Base-by-base conservation (phyloP, 2,113 vertebrate genomes). In the Crotalus horridus region DNA sequence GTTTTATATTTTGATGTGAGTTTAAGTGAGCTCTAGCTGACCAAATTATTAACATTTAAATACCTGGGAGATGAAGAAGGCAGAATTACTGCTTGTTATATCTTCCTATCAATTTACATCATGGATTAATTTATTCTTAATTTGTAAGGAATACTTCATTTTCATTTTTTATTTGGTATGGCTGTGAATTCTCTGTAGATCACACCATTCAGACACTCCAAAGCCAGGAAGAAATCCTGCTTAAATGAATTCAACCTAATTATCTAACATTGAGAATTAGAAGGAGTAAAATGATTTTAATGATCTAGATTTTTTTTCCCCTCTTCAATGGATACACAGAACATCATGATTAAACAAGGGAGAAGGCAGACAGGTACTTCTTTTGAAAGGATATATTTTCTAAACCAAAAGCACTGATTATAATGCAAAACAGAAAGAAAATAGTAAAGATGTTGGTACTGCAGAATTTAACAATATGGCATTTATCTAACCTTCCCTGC, bases 211-310 rank as follows among this genome's bases (percentile, higher is more conserved):
- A 26, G 53, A 92, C 46, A 89, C 58, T 61, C 1, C 33, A 61
- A 87, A 12, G 33, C 29, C 90, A 92, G 61, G 85, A 43, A 88
- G 94, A 94, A 92, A 59, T 87, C 61, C n/a, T 6, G 55, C 11
- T 59, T 86, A 89, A 85, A 64, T 46, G 88, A 85, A 13, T 55
- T 51, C 43, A 87, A 48, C 6, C 11, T 15, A 2, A 88, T 87
- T 93, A 93, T 90, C 85, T 51, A 90, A 90, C 56, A 93, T n/a
- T 59, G 69, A 86, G 48, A 92, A 61, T 9, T 93, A 91, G 81
- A 90, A 91, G 55, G n/a, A 87, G 53, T 90, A 90, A 69, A 29
- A 85, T 15, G 93, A 90, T 15, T 15, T 24, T 54, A 74, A 93
- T 89, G 43, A 85, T 89, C 87, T 51, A 69, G 69, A 46, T 51